These are phyloP conservation scores for Epicampocera succincta DNA, from an alignment of 2,888 invertebrate genomes.

Conservation along the genomic window DNA sequence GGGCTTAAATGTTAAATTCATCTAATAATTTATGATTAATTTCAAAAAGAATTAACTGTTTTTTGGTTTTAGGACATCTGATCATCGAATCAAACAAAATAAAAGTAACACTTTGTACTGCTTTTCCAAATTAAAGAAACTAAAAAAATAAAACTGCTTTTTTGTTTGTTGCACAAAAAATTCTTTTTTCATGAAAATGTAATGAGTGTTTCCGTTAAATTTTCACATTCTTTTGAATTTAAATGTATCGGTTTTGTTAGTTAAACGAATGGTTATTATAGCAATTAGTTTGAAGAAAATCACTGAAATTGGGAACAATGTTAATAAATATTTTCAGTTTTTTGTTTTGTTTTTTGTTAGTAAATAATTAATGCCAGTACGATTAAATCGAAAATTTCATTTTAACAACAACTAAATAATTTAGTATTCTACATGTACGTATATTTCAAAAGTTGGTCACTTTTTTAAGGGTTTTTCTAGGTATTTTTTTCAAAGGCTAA, in stretches of 20 bases:
- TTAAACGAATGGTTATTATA: slow-evolving; percentile 47
- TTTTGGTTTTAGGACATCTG: slow-evolving; percentile 1
- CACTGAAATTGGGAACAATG: slow-evolving; percentile 81
- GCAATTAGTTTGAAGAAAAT: slow-evolving; percentile 71
- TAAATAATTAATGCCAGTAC: slow-evolving; percentile 30
- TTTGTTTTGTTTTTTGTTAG: slow-evolving; percentile 17
- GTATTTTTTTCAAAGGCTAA: slow-evolving; percentile 14
- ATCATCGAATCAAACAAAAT: slow-evolving; percentile 1
- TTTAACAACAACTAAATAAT: slow-evolving; percentile 64
- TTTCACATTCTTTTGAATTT: slow-evolving; percentile 13
- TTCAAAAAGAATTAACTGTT: slow-evolving; percentile 13
- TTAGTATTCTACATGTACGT: slow-evolving; percentile 48
- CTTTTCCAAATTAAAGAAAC: slow-evolving; percentile 15
- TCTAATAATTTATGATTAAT: not conserved
- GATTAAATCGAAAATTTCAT: slow-evolving; percentile 65
- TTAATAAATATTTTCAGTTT: slow-evolving; percentile 71
- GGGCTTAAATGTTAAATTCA: not conserved
- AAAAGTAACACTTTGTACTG: slow-evolving; percentile 5
- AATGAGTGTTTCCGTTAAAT: slow-evolving; percentile 38
- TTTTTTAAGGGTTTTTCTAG: not conserved
- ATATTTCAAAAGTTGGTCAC: slow-evolving; percentile 24
- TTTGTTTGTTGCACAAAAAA: slow-evolving; percentile 1
- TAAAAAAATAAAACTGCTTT: slow-evolving; percentile 32
- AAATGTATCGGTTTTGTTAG: slow-evolving; percentile 52
- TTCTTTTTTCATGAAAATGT: slow-evolving; percentile 49